These are phyloP conservation scores for Neopelma chrysocephalum DNA, from an alignment of 2,797 vertebrate species.

Conservation along the genomic window DNA sequence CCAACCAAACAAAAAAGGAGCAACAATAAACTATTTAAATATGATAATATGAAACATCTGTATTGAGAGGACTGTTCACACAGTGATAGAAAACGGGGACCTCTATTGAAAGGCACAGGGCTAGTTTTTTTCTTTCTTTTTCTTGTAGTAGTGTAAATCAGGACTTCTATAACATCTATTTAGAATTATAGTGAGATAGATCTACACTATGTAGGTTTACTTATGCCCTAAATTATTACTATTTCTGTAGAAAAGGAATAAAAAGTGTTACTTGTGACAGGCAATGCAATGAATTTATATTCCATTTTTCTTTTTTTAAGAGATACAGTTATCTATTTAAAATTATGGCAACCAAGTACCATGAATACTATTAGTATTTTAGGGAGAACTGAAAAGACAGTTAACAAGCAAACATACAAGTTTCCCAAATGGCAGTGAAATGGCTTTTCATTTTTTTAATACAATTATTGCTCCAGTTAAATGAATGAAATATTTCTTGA, in stretches of 20 bases:
- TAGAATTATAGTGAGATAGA: neutral
- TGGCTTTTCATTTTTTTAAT: neutral
- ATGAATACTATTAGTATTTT: neutral
- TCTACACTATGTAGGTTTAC: neutral
- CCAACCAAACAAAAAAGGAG: neutral
- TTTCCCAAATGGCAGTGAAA: neutral
- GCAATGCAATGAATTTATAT: neutral
- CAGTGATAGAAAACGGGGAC: neutral
- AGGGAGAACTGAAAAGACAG: neutral
- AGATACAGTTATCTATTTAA: neutral
- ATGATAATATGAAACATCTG: neutral
- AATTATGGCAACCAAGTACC: neutral
- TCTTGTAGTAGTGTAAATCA: neutral
- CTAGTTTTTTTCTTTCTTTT: neutral
- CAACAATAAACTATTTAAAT: neutral
- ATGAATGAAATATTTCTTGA: neutral
- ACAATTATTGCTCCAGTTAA: neutral
- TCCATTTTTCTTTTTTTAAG: neutral
- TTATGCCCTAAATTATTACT: neutral
- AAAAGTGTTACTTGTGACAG: neutral
- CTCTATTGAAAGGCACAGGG: neutral
- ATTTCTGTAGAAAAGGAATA: neutral
- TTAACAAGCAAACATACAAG: neutral
- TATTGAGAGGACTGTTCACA: neutral
- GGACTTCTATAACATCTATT: neutral